Percentiles rank a stretch among this genome's conserved stretches.
Evolutionary conservation across 2,888 invertebrate genomes (phyloP).

Genomic region (Punctoribates punctum): DNA sequence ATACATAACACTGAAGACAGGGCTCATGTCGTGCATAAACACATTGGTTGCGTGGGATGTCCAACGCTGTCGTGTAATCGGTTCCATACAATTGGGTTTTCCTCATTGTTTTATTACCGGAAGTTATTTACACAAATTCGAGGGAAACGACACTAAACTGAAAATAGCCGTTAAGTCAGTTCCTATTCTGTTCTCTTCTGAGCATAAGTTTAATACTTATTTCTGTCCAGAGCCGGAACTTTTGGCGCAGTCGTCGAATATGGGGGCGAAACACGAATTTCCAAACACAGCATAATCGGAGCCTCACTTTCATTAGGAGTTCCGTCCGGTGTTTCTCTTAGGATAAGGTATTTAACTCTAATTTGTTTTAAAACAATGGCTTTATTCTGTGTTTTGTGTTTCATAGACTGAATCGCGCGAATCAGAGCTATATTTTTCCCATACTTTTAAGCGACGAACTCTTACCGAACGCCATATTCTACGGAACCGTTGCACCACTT

Average conservation of each 20-base stretch:
- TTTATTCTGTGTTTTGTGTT: not conserved
- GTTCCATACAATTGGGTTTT: slow-evolving; percentile 60
- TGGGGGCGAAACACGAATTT: slow-evolving; percentile 86
- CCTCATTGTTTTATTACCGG: slow-evolving; percentile 51
- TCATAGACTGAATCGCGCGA: slow-evolving; percentile 72
- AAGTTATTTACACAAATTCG: slow-evolving; percentile 72
- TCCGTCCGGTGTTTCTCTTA: slow-evolving; percentile 81
- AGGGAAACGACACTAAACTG: slow-evolving; percentile 70
- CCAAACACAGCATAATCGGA: slow-evolving; percentile 79
- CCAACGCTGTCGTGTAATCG: slow-evolving; percentile 63
- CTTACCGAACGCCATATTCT: slow-evolving; percentile 82
- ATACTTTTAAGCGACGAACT: slow-evolving; percentile 86
- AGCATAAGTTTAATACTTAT: not conserved
- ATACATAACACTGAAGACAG: slow-evolving; percentile 76
- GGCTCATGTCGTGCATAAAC: slow-evolving; percentile 67
- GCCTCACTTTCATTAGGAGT: slow-evolving; percentile 80
- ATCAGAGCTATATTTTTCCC: slow-evolving; percentile 81
- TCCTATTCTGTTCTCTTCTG: not conserved
- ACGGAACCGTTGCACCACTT: slow-evolving; percentile 83
- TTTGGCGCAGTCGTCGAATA: slow-evolving; percentile 84
- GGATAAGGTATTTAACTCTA: slow-evolving; percentile 69
- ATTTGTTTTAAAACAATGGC: not conserved
- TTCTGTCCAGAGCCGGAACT: slow-evolving; percentile 67
- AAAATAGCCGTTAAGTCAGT: slow-evolving; percentile 74
- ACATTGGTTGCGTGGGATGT: slow-evolving; percentile 75